Conservation (phyloP, 2,888 invertebrate genomes). For the Macrophya annulata region DNA sequence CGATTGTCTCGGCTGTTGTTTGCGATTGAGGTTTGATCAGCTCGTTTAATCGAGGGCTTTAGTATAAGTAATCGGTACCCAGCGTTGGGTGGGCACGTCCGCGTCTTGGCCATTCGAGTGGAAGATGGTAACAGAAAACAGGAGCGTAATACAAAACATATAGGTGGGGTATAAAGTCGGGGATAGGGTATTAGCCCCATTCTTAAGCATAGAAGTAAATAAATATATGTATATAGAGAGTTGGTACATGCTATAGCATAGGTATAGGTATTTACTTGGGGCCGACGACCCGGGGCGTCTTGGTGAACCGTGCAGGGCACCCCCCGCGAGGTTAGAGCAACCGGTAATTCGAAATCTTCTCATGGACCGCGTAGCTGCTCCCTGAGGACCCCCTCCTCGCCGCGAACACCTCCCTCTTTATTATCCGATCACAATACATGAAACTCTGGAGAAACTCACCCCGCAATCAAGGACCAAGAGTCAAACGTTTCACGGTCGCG, state of each 20-base stretch:
- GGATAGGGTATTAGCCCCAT: constrained; percentile 16
- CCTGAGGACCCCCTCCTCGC: constrained; percentile 66
- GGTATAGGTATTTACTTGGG: background rate
- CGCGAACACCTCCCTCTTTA: constrained; percentile 76
- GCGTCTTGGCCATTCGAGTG: constrained; percentile 67
- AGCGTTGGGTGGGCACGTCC: constrained; percentile 75
- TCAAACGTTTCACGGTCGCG: constrained; percentile 71
- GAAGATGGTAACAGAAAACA: constrained; percentile 62
- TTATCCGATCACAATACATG: constrained; percentile 76
- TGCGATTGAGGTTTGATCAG: background rate
- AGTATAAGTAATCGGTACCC: constrained; percentile 66
- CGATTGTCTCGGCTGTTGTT: constrained; percentile 27
- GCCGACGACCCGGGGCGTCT: constrained; percentile 50
- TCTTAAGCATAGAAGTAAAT: background rate
- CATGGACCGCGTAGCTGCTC: constrained; percentile 66
- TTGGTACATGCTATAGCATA: no score
- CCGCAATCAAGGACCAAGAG: constrained; percentile 76
- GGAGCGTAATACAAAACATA: constrained; percentile 40
- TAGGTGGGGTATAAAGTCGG: constrained; percentile 3
- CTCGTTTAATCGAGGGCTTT: constrained; percentile 14
- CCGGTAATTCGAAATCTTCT: constrained; percentile 77
- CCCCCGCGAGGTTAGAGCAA: constrained; percentile 48
- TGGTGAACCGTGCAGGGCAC: constrained; percentile 8
- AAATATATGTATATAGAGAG: background rate
- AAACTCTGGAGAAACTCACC: constrained; percentile 79